A percentile compares a stretch with the other conserved stretches of the same genome.
These are phyloP conservation scores for Chrysolina americana DNA, from an alignment of 2,888 invertebrate genomes.

Conservation along the genomic window DNA sequence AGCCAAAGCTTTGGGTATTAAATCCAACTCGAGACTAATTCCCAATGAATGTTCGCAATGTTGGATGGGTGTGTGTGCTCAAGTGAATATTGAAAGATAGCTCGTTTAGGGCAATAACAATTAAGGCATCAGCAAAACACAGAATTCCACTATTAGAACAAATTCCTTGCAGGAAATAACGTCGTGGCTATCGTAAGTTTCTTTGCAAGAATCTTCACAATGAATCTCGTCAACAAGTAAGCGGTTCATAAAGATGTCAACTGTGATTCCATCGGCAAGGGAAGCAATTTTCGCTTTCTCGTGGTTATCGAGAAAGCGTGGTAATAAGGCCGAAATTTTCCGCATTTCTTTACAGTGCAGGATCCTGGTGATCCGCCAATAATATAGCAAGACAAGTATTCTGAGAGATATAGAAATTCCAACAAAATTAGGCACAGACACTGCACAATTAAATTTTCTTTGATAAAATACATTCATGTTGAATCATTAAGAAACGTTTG, in stretches of 20 bases:
- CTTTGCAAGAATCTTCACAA: constrained; percentile 48
- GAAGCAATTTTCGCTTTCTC: constrained; percentile 9
- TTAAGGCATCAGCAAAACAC: constrained; percentile 42
- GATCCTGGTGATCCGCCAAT: too few species aligned
- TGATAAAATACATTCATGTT: too few species aligned
- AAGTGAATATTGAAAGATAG: constrained; percentile 38
- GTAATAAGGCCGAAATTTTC: background rate
- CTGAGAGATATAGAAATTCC: too few species aligned
- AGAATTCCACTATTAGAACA: constrained; percentile 44
- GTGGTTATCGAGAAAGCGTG: constrained; percentile 2
- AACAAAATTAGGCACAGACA: too few species aligned
- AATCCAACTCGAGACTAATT: constrained; percentile 24
- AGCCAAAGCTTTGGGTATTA: background rate
- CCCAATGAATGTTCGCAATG: constrained; percentile 25
- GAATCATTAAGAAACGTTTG: too few species aligned
- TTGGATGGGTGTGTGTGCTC: constrained; percentile 37
- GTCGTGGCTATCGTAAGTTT: constrained; percentile 36
- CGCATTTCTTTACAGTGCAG: background rate
- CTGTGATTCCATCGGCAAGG: constrained; percentile 44
- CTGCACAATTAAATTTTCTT: too few species aligned
- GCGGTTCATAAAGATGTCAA: constrained; percentile 51
- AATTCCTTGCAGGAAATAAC: constrained; percentile 37
- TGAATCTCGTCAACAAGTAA: constrained; percentile 45
- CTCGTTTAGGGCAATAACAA: constrained; percentile 44
- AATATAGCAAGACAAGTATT: too few species aligned